Conservation (phyloP, 2,888 invertebrate species). For the Celastrina argiolus region DNA sequence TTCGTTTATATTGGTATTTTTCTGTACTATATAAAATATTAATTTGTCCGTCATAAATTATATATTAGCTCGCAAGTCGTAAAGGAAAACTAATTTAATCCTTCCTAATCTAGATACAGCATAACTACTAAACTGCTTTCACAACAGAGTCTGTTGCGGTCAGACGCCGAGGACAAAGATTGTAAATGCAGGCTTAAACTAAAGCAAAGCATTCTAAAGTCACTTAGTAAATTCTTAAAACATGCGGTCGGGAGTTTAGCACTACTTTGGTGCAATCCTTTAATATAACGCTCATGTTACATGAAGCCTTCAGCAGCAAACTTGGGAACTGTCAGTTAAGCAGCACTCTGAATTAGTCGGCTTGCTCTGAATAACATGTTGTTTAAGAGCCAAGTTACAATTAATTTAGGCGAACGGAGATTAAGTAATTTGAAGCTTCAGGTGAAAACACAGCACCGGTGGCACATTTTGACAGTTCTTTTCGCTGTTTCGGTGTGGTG, state of each 20-base stretch:
- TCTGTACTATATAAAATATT: too few species aligned
- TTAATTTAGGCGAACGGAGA: not conserved
- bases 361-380: slow-evolving; percentile 9
- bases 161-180: not conserved
- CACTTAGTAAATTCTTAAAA: slow-evolving; percentile 13
- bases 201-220: not conserved
- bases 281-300: slow-evolving; percentile 16
- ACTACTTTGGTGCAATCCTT: not conserved
- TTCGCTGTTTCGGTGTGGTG: too few species aligned
- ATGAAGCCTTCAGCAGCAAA: slow-evolving; percentile 11
- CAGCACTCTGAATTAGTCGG: slow-evolving; percentile 15
- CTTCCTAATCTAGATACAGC: not conserved
- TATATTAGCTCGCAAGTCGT: not conserved
- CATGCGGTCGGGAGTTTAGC: not conserved
- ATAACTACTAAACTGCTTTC: not conserved
- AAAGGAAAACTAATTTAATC: not conserved
- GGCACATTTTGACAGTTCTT: too few species aligned
- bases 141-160: not conserved
- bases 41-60: too few species aligned
- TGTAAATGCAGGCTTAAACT: slow-evolving; percentile 11
- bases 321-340: slow-evolving; percentile 14
- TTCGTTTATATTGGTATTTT: too few species aligned
- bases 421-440: not conserved
- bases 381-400: not conserved
- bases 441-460: not conserved